Evolutionary conservation across 2,113 vertebrate species (phyloP).

Genomic region (Chelonoidis abingdonii): DNA sequence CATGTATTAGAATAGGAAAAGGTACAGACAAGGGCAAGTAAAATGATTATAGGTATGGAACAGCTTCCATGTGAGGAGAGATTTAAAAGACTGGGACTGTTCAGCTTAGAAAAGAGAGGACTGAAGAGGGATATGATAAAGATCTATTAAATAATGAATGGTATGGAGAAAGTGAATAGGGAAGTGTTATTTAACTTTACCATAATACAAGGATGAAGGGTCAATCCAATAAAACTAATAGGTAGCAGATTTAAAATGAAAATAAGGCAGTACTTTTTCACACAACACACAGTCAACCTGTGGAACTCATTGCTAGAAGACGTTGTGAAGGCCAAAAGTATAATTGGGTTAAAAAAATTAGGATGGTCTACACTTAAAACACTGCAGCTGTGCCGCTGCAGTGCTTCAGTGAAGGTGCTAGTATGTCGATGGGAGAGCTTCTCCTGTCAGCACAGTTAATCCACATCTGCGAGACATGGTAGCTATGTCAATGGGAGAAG

Average conservation of each 20-base stretch:
- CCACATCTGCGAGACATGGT: background rate
- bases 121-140: background rate
- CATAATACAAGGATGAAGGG: background rate
- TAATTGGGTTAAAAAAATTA: background rate
- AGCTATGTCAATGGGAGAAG: background rate
- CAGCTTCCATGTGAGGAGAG: background rate
- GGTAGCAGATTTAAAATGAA: background rate
- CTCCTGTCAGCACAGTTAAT: background rate
- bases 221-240: background rate
- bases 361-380: background rate
- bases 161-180: background rate
- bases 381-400: background rate
- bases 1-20: background rate
- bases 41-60: background rate
- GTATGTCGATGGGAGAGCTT: background rate
- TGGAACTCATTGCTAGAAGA: background rate
- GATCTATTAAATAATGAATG: background rate
- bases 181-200: background rate
- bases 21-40: background rate
- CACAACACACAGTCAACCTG: background rate
- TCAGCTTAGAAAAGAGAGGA: background rate
- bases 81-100: background rate
- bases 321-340: background rate
- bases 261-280: background rate
- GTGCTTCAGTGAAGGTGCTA: background rate